Conservation (phyloP, 2,113 vertebrate species). For the Otolemur garnettii region DNA sequence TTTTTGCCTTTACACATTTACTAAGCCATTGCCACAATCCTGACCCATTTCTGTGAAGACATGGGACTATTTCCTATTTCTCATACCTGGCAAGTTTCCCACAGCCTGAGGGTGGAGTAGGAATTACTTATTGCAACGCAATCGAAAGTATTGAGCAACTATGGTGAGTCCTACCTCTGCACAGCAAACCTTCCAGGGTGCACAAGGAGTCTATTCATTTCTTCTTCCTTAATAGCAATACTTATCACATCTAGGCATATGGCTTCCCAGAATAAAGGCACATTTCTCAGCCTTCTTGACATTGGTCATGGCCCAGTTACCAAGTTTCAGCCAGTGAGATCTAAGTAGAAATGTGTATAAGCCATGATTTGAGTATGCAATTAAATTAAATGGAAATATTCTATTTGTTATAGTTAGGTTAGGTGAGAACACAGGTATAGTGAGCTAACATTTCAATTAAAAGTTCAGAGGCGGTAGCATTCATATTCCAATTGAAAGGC, state of each 20-base stretch:
- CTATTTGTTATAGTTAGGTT: constrained; percentile 20
- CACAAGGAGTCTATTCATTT: not conserved
- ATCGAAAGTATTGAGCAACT: constrained; percentile 70
- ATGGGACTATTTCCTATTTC: constrained; percentile 54
- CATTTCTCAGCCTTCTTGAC: not conserved
- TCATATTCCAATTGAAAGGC: not conserved
- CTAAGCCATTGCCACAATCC: constrained; percentile 10
- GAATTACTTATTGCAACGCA: constrained; percentile 19
- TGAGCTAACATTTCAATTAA: constrained; percentile 3
- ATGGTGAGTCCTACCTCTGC: constrained; percentile 3
- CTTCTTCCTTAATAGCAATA: not conserved
- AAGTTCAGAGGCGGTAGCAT: not conserved
- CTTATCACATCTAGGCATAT: not conserved
- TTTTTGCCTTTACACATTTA: constrained; percentile 16
- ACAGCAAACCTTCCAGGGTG: not conserved
- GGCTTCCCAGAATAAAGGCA: not conserved
- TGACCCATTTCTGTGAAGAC: constrained; percentile 71
- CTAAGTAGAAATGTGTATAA: not conserved
- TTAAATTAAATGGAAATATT: constrained; percentile 19
- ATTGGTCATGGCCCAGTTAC: not conserved
- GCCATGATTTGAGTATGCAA: constrained; percentile 5
- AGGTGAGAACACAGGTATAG: not conserved
- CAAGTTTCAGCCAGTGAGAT: constrained; percentile 19
- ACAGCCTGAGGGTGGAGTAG: constrained; percentile 71
- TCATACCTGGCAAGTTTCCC: constrained; percentile 70